Conservation (phyloP, 2,113 vertebrate genomes). For the Athene cunicularia region DNA sequence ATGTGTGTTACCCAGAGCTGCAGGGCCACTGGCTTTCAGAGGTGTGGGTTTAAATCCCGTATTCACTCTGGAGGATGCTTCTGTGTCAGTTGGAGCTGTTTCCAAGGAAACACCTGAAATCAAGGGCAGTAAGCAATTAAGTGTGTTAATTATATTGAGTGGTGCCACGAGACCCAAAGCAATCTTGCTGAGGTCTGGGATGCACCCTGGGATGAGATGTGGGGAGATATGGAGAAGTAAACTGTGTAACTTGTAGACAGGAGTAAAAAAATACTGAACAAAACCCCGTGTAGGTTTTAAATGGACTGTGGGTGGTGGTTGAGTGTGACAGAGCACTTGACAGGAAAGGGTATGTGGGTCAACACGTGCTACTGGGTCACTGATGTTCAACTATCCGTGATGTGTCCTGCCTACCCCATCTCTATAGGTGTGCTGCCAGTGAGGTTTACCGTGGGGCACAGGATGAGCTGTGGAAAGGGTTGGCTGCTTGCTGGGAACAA, state of each 20-base stretch:
- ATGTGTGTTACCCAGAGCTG: rapidly evolving
- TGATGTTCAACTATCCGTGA: rapidly evolving
- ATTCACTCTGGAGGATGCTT: rapidly evolving
- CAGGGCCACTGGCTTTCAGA: background rate
- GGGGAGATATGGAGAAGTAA: background rate
- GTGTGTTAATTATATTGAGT: background rate
- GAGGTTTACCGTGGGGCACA: background rate
- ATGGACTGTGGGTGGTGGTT: rapidly evolving
- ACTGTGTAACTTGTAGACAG: too few species aligned
- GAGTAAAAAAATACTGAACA: background rate
- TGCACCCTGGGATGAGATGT: background rate
- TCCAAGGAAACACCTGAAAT: background rate
- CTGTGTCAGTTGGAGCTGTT: background rate
- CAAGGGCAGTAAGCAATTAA: background rate
- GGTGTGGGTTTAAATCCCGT: background rate
- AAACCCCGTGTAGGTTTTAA: background rate
- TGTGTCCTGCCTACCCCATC: rapidly evolving
- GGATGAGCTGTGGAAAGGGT: background rate
- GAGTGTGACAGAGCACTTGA: rapidly evolving
- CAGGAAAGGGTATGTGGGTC: rapidly evolving
- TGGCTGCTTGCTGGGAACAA: background rate
- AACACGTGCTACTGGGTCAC: rapidly evolving
- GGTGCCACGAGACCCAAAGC: background rate
- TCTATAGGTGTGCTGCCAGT: background rate
- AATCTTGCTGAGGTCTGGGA: background rate